Evolutionary conservation across 2,113 vertebrate genomes (phyloP).

Genomic region (Labrus mixtus): DNA sequence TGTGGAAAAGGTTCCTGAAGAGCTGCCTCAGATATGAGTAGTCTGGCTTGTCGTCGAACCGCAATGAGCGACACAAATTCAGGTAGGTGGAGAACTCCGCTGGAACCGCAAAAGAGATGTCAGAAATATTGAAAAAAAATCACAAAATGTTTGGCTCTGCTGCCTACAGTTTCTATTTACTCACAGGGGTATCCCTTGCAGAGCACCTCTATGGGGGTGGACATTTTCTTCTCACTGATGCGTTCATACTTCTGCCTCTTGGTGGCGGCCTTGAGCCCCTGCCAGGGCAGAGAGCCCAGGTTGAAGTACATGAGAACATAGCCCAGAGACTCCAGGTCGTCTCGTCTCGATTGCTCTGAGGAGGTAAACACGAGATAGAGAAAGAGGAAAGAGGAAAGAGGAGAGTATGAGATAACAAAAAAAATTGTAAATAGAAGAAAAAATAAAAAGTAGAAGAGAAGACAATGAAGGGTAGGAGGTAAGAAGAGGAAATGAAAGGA

Average conservation of each 20-base stretch:
- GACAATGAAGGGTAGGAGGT: not conserved
- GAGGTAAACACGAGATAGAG: not conserved
- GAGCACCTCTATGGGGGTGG: conserved; percentile 96
- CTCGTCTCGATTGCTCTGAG: conserved; percentile 96
- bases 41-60: conserved; percentile 97
- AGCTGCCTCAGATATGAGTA: conserved; percentile 96
- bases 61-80: conserved; percentile 96
- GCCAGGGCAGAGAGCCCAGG: conserved; percentile 98
- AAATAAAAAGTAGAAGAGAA: too few relatives aligned
- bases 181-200: conserved; percentile 99
- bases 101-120: conserved; percentile 4
- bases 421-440: too few relatives aligned
- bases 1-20: conserved; percentile 97
- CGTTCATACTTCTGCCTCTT: conserved; percentile 98
- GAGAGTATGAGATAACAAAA: not conserved
- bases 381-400: not conserved
- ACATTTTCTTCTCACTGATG: conserved; percentile 99
- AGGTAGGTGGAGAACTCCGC: conserved; percentile 98
- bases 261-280: conserved; percentile 97
- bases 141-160: too few relatives aligned
- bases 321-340: conserved; percentile 97
- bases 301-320: conserved; percentile 99
- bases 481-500: not conserved
- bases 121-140: too few relatives aligned
- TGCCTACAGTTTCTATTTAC: conserved; percentile 62